Percentiles rank a stretch among this genome's conserved stretches.
These are phyloP conservation scores for Morpho achilles DNA, from an alignment of 2,888 invertebrate species.

Conservation along the genomic window DNA sequence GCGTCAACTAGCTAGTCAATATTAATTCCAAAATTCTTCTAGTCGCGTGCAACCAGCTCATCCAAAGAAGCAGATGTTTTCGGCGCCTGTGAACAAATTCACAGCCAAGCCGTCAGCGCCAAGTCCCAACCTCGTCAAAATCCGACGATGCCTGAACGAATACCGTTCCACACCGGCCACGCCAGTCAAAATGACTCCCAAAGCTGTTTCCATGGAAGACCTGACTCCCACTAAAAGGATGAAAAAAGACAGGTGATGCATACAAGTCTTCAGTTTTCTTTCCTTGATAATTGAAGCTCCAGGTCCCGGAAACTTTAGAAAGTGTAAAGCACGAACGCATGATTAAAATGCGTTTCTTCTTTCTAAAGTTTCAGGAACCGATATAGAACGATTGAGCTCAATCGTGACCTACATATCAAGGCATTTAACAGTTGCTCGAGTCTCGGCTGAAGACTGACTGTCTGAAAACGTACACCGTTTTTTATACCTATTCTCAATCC, in stretches of 20 bases:
- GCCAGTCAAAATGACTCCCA: slow-evolving; percentile 43
- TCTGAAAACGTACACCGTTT: too few species aligned
- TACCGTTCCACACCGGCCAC: slow-evolving; percentile 39
- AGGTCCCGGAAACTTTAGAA: too few species aligned
- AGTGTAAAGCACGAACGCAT: too few species aligned
- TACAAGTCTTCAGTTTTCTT: neutral
- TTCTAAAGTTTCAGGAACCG: too few species aligned
- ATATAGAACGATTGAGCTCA: too few species aligned
- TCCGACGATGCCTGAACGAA: slow-evolving; percentile 58
- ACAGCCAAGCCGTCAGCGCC: slow-evolving; percentile 43
- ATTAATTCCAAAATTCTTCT: neutral
- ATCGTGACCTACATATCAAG: too few species aligned
- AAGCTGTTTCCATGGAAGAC: slow-evolving; percentile 69
- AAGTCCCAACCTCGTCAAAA: slow-evolving; percentile 48
- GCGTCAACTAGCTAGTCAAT: too few species aligned
- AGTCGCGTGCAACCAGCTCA: slow-evolving; percentile 49
- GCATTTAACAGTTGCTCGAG: too few species aligned
- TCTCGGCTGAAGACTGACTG: too few species aligned
- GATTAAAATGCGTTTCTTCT: too few species aligned
- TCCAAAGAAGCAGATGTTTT: slow-evolving; percentile 64
- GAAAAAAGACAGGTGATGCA: slow-evolving; percentile 41
- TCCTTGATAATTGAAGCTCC: too few species aligned
- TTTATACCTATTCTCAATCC: too few species aligned
- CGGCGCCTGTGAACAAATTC: slow-evolving; percentile 66
- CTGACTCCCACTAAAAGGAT: slow-evolving; percentile 58